Base-by-base conservation (phyloP, 2,888 invertebrate species). In the Netelia virgata region DNA sequence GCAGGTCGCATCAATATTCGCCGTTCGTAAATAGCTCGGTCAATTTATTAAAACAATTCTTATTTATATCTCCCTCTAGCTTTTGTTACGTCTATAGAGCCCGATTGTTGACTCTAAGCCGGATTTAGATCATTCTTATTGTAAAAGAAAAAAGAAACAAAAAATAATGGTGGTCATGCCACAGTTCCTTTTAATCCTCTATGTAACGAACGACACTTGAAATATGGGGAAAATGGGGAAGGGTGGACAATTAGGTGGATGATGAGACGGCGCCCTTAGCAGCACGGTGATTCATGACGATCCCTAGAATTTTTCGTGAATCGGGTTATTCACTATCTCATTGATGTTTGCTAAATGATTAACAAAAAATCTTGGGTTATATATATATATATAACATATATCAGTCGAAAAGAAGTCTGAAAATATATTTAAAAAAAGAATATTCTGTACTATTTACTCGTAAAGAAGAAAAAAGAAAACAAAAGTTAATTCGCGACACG, bases 271-370 rank as follows among this genome's bases (percentile, higher is more conserved):
- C 57, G 47, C 20, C 20, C 47, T 77, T 83, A 77, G 77, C 84
- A 75, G 70, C 82, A 85, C 75, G 84, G 82, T 78, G 82, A 85
- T 82, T 85, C 82, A 85, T 85, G 82, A 85, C 82, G 82, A 85
- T 85, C 82, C 84, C 82, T 85, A 75, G 41, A 76, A 70, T 64
- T 81, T 47, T 59, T 74, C 74, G 84, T 82, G 59, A 82, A 85
- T 78, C 81, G 64, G 77, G 73, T 75, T 53, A 74, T 74, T 75
- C 70, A 50, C 59, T 61, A 68, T 66, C 47, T 68, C 68, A 76
- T 69, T 74, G 43, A 79, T 50, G 59, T 75, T 78, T 78, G 53
- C 73, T 70, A 61, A 55, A 53, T 61, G 57, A 57, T 57, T 23
- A 8, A 53, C 1, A 61, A 73, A 73, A 61, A 61, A 47, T n/a